Evolutionary conservation across 2,888 invertebrate genomes (phyloP), one percentile per base, ranked within the genome.

Genomic region (Aphidoletes aphidimyza): DNA sequence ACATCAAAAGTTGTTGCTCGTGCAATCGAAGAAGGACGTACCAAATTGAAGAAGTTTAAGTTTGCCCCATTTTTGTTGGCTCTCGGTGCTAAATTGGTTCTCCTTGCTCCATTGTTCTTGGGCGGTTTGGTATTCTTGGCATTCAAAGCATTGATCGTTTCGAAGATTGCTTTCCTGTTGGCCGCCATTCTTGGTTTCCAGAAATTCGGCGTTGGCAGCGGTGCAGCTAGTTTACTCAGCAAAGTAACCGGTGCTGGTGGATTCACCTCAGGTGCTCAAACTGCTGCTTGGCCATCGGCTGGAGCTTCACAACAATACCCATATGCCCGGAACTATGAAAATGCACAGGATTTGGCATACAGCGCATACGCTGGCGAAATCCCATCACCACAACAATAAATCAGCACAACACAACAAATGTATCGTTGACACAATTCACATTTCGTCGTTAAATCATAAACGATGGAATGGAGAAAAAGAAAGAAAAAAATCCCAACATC

Each of bases 21-120:
- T 86, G 93, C 95, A 47, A 91, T 96, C 86, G 93, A 93, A 90
- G 95, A 95, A 94, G 95, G 94, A 84, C 94, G 95, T 69, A 94
- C 93, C 39, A 95, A 94, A 90, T 92, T 95, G 88, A 95, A 95
- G 92, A 94, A 95, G 88, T 91, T 93, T 88, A 89, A n/a, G n/a
- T n/a, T 94, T 42, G 92, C 91, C 87, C 94, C 95, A 0, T 89
- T 95, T 83, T 90, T 95, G 83, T 91, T 94, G 83, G 93, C 94
- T 0, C 91, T 94, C 26, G 95, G 94, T 47, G 92, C 94, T 34
- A 95, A 95, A 88, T 90, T 95, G 85, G 91, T 95, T 84, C 93
- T 94, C 0, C 89, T 96, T 0, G 89, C 94, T 0, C 95, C 95
- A 0, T 89, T 95, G 9, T 89, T 94, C 30, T 91, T 96, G 86